These are phyloP conservation scores for Danio choprae DNA, from an alignment of 2,797 vertebrate species.

Conservation along the genomic window DNA sequence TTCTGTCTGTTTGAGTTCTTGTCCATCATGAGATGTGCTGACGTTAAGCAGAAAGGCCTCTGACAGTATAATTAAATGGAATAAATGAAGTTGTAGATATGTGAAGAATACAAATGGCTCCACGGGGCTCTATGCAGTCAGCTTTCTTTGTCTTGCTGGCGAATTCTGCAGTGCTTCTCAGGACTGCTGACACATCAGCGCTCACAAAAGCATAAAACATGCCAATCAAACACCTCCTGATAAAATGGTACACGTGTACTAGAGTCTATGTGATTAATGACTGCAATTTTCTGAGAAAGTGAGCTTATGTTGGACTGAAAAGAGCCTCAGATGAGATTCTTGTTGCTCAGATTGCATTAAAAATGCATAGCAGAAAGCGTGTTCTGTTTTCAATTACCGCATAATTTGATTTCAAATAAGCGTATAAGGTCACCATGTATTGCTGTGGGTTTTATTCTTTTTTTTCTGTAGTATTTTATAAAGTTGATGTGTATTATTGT, in stretches of 20 bases:
- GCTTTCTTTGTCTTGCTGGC: constrained; percentile 16
- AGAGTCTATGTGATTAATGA: constrained; percentile 14
- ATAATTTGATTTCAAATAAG: neutral
- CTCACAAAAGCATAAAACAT: constrained; percentile 30
- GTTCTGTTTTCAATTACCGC: neutral
- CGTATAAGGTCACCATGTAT: neutral
- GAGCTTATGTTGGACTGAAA: constrained; percentile 1
- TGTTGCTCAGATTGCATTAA: constrained; percentile 4
- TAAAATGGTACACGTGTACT: constrained; percentile 37
- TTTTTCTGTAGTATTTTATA: neutral
- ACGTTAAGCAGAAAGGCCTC: constrained; percentile 30
- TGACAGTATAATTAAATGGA: constrained; percentile 59
- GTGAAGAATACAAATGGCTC: constrained; percentile 50
- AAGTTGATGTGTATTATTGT: neutral
- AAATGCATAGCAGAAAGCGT: neutral
- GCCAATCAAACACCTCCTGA: constrained; percentile 35
- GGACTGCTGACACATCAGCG: constrained; percentile 34
- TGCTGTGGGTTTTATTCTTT: neutral
- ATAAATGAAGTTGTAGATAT: constrained; percentile 49
- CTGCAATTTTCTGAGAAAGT: constrained; percentile 6
- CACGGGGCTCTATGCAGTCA: constrained; percentile 17
- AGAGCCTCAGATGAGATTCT: neutral
- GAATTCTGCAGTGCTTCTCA: neutral
- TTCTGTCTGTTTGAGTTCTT: constrained; percentile 5
- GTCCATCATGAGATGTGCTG: constrained; percentile 42